Percentiles rank a stretch among this genome's conserved stretches.
Conservation (phyloP, 2,113 vertebrate species). For the Otis tarda region DNA sequence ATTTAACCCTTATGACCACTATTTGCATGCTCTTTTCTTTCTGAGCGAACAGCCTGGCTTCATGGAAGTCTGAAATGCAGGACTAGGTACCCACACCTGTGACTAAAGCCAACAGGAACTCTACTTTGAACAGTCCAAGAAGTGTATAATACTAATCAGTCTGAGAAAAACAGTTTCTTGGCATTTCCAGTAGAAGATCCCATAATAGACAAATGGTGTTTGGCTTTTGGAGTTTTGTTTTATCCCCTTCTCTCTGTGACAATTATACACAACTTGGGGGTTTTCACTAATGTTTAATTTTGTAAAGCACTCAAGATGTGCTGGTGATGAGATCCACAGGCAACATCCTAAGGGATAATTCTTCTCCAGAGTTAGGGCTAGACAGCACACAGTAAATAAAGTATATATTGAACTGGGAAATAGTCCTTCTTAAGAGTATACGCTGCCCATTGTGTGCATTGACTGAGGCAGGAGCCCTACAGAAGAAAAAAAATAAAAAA, state of each 20-base stretch:
- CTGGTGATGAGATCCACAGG: background rate
- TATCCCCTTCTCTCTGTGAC: background rate
- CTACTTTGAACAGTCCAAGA: background rate
- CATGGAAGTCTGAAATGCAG: background rate
- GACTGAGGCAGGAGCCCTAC: background rate
- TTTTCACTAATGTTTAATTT: background rate
- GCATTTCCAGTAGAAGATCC: background rate
- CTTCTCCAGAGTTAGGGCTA: background rate
- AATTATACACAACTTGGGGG: background rate
- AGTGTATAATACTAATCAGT: background rate
- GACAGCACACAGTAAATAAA: background rate
- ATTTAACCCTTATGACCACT: background rate
- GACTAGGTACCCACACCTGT: background rate
- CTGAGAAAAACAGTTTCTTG: background rate
- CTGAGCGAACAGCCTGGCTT: background rate
- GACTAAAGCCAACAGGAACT: background rate
- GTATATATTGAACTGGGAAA: background rate
- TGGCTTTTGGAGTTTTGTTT: background rate
- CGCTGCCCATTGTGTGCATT: background rate
- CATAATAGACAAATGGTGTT: background rate
- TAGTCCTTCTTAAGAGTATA: background rate
- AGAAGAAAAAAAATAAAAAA: background rate
- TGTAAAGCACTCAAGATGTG: background rate
- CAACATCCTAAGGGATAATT: background rate
- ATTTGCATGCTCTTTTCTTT: background rate